Base-by-base conservation (phyloP, 2,888 invertebrate genomes). In the Drosophila mimica region DNA sequence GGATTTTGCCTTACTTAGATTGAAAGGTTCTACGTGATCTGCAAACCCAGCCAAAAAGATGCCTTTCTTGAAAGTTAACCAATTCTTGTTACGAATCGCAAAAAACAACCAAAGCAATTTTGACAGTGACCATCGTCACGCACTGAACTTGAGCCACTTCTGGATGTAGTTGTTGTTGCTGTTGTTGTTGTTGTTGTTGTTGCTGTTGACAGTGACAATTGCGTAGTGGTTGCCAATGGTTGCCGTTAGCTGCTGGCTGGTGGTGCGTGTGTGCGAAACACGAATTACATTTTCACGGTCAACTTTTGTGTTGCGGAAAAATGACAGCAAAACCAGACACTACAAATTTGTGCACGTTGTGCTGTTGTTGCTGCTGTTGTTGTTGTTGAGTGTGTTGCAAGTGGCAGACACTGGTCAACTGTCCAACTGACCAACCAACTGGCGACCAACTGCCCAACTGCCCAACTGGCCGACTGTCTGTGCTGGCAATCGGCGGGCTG, bases 111-210 rank as follows among this genome's bases (percentile, higher is more conserved):
- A 17, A 28, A 48, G 43, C 33, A 34, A 53, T 51, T 67, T 76
- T 77, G 73, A 53, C 78, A 77, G 49, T 77, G 70, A 63, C 64
- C 65, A 79, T 59, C 53, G 78, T 38, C 65, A 80, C 78, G 78
- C 89, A 77, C 81, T 89, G 88, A 86, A 86, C 86, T 86, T 86
- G 89, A 82, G 54, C 88, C 69, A 84, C 74, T 70, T 83, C 57
- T 57, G 38, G 31, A 38, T 31, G 20, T 8, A 9, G 20, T 57
- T 31, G 57, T 20, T 53, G 68, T 62, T 51, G 74, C 52, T 60
- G 25, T 20, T 59, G 49, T 7, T 43, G 40, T 51, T 38, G 49
- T 7, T 43, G 40, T 51, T 38, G 60, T 31, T 53, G 36, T 36
- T 46, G 63, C 59, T 53, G 76, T 60, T 77, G 81, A 62, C 80